Evolutionary conservation across 2,113 vertebrate species (phyloP).

Genomic region (Chaetura pelagica): DNA sequence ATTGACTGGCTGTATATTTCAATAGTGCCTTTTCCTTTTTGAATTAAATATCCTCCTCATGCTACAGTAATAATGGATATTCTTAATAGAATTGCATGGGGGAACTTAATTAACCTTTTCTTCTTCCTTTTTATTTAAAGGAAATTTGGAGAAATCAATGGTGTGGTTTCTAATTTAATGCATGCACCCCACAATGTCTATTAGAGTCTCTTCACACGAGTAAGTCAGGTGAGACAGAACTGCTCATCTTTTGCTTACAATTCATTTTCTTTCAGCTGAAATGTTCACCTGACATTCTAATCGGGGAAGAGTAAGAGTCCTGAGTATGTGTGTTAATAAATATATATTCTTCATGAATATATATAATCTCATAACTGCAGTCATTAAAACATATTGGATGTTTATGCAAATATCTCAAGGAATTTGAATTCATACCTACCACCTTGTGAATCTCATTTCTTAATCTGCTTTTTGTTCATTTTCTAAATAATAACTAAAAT

Average conservation of each 20-base stretch:
- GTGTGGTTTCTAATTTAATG: background rate
- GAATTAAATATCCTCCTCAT: background rate
- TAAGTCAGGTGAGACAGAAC: slow-evolving; percentile 10
- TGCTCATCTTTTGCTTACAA: background rate
- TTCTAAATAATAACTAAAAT: background rate
- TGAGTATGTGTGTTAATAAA: background rate
- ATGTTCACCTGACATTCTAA: background rate
- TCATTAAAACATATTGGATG: background rate
- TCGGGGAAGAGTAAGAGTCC: background rate
- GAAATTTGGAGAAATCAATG: background rate
- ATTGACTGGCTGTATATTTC: background rate
- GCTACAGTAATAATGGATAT: background rate
- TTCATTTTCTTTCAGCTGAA: background rate
- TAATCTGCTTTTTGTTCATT: background rate
- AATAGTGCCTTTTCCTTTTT: background rate
- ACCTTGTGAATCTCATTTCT: background rate
- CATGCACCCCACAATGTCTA: background rate
- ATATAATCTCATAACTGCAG: slow-evolving; percentile 7
- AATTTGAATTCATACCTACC: background rate
- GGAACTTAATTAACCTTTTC: slow-evolving; percentile 47
- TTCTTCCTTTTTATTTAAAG: slow-evolving; percentile 32
- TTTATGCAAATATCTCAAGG: background rate
- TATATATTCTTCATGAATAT: slow-evolving; percentile 40
- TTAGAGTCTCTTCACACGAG: background rate
- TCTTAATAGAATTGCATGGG: slow-evolving; percentile 20